Conservation (phyloP, 2,888 invertebrate genomes). For the Malthinus flaveolus region DNA sequence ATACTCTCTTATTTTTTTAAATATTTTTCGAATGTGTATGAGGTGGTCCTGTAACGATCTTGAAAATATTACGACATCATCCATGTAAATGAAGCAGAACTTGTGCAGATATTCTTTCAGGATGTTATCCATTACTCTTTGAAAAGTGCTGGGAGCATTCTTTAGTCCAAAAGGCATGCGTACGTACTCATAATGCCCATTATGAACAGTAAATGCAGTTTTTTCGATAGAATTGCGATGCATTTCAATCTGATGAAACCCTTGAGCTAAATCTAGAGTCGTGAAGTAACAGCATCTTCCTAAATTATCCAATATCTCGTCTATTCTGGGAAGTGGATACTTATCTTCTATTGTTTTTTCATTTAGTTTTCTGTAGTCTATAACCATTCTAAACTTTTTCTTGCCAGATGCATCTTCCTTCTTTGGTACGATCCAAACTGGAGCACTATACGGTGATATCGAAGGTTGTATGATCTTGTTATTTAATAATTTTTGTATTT, state of each 20-base stretch:
- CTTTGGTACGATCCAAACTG: neutral
- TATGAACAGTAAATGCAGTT: neutral
- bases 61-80: slow-evolving; percentile 38
- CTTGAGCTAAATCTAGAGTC: neutral
- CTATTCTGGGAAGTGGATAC: neutral
- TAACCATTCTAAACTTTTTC: neutral
- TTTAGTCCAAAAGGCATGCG: neutral
- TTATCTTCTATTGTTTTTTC: slow-evolving; percentile 1
- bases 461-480: neutral
- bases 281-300: neutral
- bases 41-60: slow-evolving; percentile 33
- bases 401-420: neutral
- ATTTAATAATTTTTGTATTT: neutral
- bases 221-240: neutral
- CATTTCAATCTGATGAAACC: slow-evolving; percentile 6
- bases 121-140: slow-evolving; percentile 12
- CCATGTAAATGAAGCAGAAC: slow-evolving; percentile 33
- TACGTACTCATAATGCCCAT: neutral
- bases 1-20: slow-evolving; percentile 19
- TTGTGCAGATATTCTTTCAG: slow-evolving; percentile 14
- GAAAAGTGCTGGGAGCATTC: slow-evolving; percentile 8
- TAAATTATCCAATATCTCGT: slow-evolving; percentile 2
- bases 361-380: neutral
- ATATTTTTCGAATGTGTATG: slow-evolving; percentile 22
- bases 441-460: neutral